These are phyloP conservation scores for Rhyacichthys aspro DNA, from an alignment of 2,797 vertebrate genomes.

Conservation along the genomic window DNA sequence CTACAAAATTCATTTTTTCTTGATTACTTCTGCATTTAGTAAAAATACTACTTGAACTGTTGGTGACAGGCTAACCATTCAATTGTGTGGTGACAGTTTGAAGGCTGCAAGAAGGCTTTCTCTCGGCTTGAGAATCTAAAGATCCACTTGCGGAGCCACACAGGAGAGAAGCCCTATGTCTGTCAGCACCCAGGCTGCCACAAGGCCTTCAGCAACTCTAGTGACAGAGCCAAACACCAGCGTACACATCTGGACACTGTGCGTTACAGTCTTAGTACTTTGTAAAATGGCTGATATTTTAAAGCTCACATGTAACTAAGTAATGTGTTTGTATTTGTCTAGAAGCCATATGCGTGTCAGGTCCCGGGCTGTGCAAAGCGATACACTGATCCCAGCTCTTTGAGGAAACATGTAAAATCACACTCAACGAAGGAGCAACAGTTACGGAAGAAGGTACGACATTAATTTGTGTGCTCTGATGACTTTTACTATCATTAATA, in stretches of 20 bases:
- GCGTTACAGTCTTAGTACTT: slow-evolving; percentile 63
- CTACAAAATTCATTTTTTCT: too few species aligned
- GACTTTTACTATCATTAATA: not conserved
- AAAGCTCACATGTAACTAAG: not conserved
- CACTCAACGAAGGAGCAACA: slow-evolving; percentile 94
- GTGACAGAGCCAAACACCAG: slow-evolving; percentile 97
- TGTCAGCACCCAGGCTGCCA: slow-evolving; percentile 94
- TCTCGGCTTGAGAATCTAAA: slow-evolving; percentile 97
- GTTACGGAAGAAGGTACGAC: slow-evolving; percentile 89
- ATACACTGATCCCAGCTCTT: slow-evolving; percentile 97
- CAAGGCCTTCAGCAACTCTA: slow-evolving; percentile 99
- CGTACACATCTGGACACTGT: slow-evolving; percentile 96
- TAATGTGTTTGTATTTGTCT: slow-evolving; percentile 44
- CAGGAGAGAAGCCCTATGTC: slow-evolving; percentile 93
- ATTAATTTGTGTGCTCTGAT: not conserved
- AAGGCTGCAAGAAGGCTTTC: slow-evolving; percentile 97
- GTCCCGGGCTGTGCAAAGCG: slow-evolving; percentile 94
- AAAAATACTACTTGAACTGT: too few species aligned
- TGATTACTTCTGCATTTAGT: too few species aligned
- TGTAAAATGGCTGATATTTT: slow-evolving; percentile 4
- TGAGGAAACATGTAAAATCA: slow-evolving; percentile 96
- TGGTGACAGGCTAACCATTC: not conserved
- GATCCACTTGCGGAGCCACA: slow-evolving; percentile 97
- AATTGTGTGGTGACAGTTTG: slow-evolving; percentile 82
- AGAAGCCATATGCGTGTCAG: slow-evolving; percentile 98